phyloP scores from a whole-genome alignment of 2,113 vertebrate species.

The Amphiprion percula region DNA sequence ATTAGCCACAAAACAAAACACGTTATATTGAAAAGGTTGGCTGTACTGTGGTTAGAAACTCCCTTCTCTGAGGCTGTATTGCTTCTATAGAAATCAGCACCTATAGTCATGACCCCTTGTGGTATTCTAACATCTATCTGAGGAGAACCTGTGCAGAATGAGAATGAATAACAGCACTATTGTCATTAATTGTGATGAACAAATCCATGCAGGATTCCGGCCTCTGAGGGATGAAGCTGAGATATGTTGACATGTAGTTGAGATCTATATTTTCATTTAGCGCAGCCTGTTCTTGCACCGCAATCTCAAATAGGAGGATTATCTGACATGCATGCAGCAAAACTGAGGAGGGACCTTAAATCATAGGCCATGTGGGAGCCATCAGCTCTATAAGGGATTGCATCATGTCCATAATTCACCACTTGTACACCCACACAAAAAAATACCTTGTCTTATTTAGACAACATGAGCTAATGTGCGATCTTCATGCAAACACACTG shows the following conservation, averaged over 20 bases:
- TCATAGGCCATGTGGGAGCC: conserved; percentile 30
- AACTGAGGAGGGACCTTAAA: conserved; percentile 39
- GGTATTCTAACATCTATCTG: neutral
- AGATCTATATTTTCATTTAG: conserved; percentile 8
- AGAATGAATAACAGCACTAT: conserved; percentile 24
- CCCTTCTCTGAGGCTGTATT: no score
- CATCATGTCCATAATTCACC: conserved; percentile 54
- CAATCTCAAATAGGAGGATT: conserved; percentile 17
- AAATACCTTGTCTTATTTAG: conserved; percentile 16
- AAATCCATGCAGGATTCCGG: neutral
- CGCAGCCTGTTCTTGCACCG: neutral
- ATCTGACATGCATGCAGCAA: conserved; percentile 41
- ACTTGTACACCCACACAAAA: conserved; percentile 35
- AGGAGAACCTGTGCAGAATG: neutral
- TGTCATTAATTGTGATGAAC: conserved; percentile 13
- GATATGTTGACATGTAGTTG: neutral
- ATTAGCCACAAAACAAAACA: neutral
- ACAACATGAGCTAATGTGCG: conserved; percentile 46
- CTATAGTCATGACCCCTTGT: neutral
- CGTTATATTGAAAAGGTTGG: neutral
- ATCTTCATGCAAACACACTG: conserved; percentile 37
- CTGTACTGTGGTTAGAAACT: neutral
- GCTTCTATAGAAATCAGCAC: neutral
- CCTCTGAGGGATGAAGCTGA: neutral
- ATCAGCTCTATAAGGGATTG: conserved; percentile 30